A percentile compares a stretch with the other conserved stretches of the same genome.
phyloP scores from a whole-genome alignment of 2,797 vertebrate genomes.

The Phataginus tricuspis region DNA sequence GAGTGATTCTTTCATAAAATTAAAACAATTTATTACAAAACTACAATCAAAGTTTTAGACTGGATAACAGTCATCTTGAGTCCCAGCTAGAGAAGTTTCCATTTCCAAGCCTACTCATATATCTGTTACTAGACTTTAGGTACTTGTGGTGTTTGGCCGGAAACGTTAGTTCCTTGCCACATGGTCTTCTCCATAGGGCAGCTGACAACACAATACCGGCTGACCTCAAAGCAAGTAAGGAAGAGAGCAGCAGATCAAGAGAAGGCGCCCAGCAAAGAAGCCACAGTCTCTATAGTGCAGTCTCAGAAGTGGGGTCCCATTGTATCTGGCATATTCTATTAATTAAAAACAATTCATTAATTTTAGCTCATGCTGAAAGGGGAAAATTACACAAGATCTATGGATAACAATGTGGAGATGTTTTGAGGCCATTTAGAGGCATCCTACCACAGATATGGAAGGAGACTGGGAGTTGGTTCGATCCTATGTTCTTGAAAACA shows the following conservation, averaged over 20 bases:
- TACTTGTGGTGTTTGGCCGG: neutral
- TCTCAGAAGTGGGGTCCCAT: neutral
- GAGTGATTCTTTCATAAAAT: neutral
- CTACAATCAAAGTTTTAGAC: neutral
- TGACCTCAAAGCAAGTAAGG: neutral
- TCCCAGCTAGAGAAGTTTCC: neutral
- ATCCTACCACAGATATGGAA: neutral
- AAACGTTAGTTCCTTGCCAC: neutral
- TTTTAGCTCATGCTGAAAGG: neutral
- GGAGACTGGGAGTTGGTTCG: neutral
- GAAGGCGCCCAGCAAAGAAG: neutral
- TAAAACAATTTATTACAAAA: neutral
- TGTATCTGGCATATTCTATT: neutral
- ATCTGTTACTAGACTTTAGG: neutral
- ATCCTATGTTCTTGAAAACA: neutral
- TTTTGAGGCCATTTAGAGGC: neutral
- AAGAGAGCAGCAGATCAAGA: neutral
- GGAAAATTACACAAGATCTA: neutral
- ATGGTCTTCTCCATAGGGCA: neutral
- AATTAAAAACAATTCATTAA: neutral
- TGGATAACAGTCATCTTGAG: neutral
- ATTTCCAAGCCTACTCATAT: neutral
- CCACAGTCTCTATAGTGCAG: neutral
- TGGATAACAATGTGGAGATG: neutral
- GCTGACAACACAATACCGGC: neutral